Base-by-base conservation (phyloP, 2,113 vertebrate genomes). In the Ranitomeya imitator region DNA sequence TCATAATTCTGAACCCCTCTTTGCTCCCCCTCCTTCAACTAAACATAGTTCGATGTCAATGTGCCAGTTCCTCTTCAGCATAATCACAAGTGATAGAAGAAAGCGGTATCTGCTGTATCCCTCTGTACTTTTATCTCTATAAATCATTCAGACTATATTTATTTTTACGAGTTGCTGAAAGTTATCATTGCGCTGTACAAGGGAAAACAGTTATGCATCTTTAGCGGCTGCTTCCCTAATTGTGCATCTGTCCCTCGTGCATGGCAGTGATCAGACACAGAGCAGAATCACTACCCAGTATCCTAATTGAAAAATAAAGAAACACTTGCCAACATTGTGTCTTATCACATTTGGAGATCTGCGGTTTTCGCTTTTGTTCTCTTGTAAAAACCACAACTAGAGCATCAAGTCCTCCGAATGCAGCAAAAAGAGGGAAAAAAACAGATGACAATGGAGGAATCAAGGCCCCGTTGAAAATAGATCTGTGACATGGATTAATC, bases 131-230 rank as follows among this genome's bases (percentile, higher is more conserved):
- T 85, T 52, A 77, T 83, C 82, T 77, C 80, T 54, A 63, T 89
- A 67, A 89, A 57, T 85, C 82, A 79, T 31, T 37, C 73, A 57
- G 60, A 84, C 74, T 79, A 74, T 79, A 79, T 79, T 77, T 84
- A 79, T 79, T 79, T 88, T 89, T 89, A 89, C 37, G 60, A 85
- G 81, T 69, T 89, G 87, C 73, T 89, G 87, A 89, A 83, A 84
- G 87, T 88, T 83, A 88, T 61, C 87, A 89, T 89, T 69, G 82
- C 26, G 52, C 82, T 89, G 81, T 79, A 85, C 87, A 85, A 78
- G 61, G 79, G 79, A 78, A 77, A 85, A 79, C 37, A 85, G 86
- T 83, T 76, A 52, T 77, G 86, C 71, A 83, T 76, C 86, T 88
- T 88, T 88, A 63, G 55, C 78, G 79, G 79, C 74, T 26, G 63